phyloP scores from a whole-genome alignment of 2,888 invertebrate genomes.

The Tachystola acroxantha region DNA sequence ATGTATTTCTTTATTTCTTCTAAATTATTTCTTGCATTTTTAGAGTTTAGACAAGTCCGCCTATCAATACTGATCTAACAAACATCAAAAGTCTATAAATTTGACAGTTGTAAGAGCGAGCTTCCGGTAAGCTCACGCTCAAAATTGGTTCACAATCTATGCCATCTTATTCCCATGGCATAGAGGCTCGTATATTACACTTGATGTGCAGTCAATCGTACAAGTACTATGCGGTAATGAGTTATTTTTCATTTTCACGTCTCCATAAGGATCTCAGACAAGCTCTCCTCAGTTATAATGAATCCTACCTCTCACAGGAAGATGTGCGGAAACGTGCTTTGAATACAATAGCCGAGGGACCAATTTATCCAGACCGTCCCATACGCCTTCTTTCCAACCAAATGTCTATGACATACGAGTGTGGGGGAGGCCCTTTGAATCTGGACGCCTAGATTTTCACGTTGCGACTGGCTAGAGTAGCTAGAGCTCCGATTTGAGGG shows the following conservation, averaged over 20 bases:
- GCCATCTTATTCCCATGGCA: too few species aligned
- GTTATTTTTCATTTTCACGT: background rate
- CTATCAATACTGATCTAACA: too few species aligned
- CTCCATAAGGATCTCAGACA: background rate
- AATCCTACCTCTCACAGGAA: constrained; percentile 3
- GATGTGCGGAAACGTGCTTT: constrained; percentile 4
- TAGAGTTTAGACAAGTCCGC: too few species aligned
- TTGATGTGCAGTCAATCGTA: too few species aligned
- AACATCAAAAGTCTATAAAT: too few species aligned
- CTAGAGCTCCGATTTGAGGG: background rate
- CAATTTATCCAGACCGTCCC: background rate
- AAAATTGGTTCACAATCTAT: too few species aligned
- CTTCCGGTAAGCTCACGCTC: too few species aligned
- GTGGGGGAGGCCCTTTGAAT: background rate
- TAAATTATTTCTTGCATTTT: too few species aligned
- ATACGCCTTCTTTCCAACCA: background rate
- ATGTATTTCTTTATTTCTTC: too few species aligned
- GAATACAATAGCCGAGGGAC: constrained; percentile 7
- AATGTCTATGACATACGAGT: background rate
- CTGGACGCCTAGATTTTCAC: background rate
- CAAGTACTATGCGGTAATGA: too few species aligned
- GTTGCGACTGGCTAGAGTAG: background rate
- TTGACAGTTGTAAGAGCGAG: too few species aligned
- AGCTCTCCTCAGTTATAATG: constrained; percentile 8
- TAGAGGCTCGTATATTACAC: too few species aligned